Evolutionary conservation across 1,140 invertebrate species (phyloP), one percentile per base, ranked within the genome.

Genomic region (Ptiloglossa arizonensis): DNA sequence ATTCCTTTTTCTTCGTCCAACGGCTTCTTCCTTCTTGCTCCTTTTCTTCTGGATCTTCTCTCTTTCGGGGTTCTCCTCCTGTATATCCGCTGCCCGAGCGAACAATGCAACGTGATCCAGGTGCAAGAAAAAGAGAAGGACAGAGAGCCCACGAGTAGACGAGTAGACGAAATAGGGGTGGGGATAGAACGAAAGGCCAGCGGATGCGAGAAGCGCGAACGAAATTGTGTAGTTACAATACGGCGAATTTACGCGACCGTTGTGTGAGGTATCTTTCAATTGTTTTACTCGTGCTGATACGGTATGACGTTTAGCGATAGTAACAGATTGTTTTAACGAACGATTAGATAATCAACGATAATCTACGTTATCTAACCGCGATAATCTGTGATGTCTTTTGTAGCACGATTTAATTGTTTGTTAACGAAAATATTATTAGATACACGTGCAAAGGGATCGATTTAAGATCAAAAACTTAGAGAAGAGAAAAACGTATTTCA

Each of bases 81-180:
- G 72, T 70, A 79, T 78, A 80, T 82, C 75, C 73, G 66, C 41
- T 59, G 74, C 64, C 67, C 62, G 59, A 64, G 35, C 56, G 85
- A 79, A 81, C 81, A 86, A 86, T 86, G 66, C 72, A 80, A 85
- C 78, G 81, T 81, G 77, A 79, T 84, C 82, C 77, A 86, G 81
- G 79, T 85, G 82, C 70, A 77, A 71, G 60, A 64, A 83, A 63
- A 72, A 78, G 67, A 66, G 71, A 29, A 74, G 73, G 56, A 62
- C 63, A 50, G 52, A 56, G 69, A 68, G 64, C 22, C 41, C 27
- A n/a, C 11, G 50, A 5, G 17, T 35, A 48, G 48, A 52, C 48
- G 56, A 52, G 19, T 50, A 74, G 27, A 41, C n/a, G 50, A 35
- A 59, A 64, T n/a, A 46, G 44, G n/a, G 11, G 24, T 56, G 63